Conservation (phyloP, 2,888 invertebrate species). For the Spilosoma lubricipeda region DNA sequence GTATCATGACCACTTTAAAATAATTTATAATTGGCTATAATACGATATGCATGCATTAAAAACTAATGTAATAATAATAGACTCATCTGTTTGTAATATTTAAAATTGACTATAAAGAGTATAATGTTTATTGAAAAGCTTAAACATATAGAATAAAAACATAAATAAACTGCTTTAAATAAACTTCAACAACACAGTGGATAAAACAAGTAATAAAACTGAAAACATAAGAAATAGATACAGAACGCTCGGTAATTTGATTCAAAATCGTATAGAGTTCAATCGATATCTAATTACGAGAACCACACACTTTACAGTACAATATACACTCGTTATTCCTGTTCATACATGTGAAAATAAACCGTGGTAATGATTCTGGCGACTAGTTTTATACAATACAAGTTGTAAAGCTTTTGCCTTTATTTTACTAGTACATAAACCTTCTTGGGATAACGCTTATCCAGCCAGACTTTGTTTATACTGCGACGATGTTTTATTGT, state of each 20-base stretch:
- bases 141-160: neutral
- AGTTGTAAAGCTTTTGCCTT: constrained; percentile 21
- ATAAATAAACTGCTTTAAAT: neutral
- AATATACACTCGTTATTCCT: constrained; percentile 64
- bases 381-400: constrained; percentile 34
- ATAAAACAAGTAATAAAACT: constrained; percentile 32
- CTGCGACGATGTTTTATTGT: constrained; percentile 21
- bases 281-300: constrained; percentile 54
- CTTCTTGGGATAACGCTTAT: constrained; percentile 24
- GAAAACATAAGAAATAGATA: constrained; percentile 34
- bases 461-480: constrained; percentile 16
- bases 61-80: no score
- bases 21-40: no score
- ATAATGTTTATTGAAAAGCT: neutral
- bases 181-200: neutral
- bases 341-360: constrained; percentile 58
- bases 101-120: no score
- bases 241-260: constrained; percentile 37
- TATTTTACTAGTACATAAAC: constrained; percentile 28
- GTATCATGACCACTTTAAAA: no score
- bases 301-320: constrained; percentile 34
- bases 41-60: no score
- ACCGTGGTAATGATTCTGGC: constrained; percentile 50
- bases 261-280: constrained; percentile 39
- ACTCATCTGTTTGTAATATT: no score